phyloP scores from a whole-genome alignment of 2,797 vertebrate genomes.

The Hyperoplus immaculatus region DNA sequence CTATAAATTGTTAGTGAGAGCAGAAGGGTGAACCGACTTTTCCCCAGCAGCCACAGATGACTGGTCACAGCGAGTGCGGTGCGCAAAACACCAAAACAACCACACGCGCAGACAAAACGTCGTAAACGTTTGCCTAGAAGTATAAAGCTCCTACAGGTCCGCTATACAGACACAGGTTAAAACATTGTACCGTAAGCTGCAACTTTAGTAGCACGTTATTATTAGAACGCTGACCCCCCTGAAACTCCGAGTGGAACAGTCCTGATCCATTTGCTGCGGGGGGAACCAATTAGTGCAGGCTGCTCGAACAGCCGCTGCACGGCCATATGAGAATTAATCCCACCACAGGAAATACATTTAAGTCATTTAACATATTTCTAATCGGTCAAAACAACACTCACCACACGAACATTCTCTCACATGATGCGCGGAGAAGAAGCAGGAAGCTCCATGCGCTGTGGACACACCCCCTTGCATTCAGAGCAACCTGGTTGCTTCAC shows the following conservation, averaged over 20 bases:
- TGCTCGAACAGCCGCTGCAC: constrained; percentile 14
- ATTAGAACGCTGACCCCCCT: constrained; percentile 61
- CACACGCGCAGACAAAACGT: background rate
- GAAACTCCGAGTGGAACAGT: constrained; percentile 75
- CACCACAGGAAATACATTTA: background rate
- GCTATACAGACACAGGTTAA: constrained; percentile 41
- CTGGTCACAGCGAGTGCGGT: constrained; percentile 23
- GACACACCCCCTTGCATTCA: constrained; percentile 74
- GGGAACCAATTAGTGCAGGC: constrained; percentile 21
- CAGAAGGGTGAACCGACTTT: constrained; percentile 40
- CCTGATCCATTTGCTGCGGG: constrained; percentile 78
- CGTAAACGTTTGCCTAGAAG: constrained; percentile 2
- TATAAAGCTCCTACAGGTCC: background rate
- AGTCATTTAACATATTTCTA: constrained; percentile 3
- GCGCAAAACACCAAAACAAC: constrained; percentile 34
- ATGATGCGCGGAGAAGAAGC: constrained; percentile 32
- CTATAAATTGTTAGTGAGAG: constrained; percentile 53
- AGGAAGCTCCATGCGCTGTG: constrained; percentile 57
- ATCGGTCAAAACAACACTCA: constrained; percentile 27
- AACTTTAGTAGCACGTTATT: constrained; percentile 62
- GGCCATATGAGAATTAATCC: constrained; percentile 12
- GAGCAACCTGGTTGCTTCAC: constrained; percentile 66
- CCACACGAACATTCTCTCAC: constrained; percentile 12
- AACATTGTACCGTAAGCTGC: constrained; percentile 1
- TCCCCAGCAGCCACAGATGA: constrained; percentile 26